These are phyloP conservation scores for Helicoverpa assulta DNA, from an alignment of 2,888 invertebrate genomes.

Conservation along the genomic window DNA sequence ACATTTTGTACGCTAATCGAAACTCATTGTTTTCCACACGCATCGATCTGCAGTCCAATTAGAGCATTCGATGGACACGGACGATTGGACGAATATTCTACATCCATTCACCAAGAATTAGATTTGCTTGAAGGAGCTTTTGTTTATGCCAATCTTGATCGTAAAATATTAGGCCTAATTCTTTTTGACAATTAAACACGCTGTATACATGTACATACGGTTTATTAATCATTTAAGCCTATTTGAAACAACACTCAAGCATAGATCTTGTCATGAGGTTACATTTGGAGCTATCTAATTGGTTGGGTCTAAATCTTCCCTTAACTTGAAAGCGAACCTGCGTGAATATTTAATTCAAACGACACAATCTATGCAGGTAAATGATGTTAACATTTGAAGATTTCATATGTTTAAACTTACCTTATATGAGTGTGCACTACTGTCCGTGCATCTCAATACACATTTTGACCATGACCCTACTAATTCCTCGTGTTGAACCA, in stretches of 20 bases:
- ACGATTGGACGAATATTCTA: constrained; percentile 72
- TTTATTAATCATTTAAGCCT: not conserved
- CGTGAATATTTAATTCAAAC: no score
- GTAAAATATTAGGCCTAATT: no score
- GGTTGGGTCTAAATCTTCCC: not conserved
- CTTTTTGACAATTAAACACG: no score
- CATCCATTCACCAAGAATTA: constrained; percentile 55
- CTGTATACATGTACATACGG: no score
- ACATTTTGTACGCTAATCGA: constrained; percentile 54
- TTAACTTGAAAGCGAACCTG: no score
- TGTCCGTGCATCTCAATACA: not conserved
- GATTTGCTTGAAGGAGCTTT: constrained; percentile 35
- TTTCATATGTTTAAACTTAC: not conserved
- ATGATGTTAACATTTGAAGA: not conserved
- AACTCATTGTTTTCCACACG: constrained; percentile 73
- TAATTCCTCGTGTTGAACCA: constrained; percentile 12
- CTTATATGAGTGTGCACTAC: not conserved
- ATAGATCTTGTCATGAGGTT: not conserved
- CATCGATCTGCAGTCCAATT: constrained; percentile 79
- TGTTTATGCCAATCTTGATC: not conserved
- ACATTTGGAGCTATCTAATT: not conserved
- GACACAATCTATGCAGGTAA: no score
- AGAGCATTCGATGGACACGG: constrained; percentile 73
- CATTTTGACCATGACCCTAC: not conserved
- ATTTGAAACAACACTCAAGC: not conserved